These are phyloP conservation scores for Pluvialis apricaria DNA, from an alignment of 2,113 vertebrate species.

Conservation along the genomic window DNA sequence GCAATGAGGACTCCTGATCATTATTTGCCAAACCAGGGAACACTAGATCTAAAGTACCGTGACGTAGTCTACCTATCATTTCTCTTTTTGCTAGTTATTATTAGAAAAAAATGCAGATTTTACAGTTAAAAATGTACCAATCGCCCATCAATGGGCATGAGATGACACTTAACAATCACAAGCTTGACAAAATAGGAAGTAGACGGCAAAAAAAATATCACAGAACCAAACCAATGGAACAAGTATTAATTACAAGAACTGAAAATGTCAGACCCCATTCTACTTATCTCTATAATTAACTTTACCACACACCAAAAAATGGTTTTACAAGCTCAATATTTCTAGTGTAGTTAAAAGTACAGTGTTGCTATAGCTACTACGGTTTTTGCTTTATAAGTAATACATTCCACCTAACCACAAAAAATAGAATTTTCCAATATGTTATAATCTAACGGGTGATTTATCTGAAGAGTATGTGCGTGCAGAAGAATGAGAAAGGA, in stretches of 20 bases:
- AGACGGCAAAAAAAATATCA: slow-evolving; percentile 11
- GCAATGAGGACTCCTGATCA: background rate
- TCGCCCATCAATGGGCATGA: background rate
- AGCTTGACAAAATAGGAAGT: slow-evolving; percentile 27
- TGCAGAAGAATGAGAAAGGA: background rate
- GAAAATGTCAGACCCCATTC: slow-evolving; percentile 50
- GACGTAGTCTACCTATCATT: background rate
- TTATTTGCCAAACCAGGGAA: background rate
- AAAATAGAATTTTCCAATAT: background rate
- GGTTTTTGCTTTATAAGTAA: slow-evolving; percentile 17
- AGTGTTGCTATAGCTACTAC: slow-evolving; percentile 63
- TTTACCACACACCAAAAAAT: background rate
- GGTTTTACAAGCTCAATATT: background rate
- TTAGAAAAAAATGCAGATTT: background rate
- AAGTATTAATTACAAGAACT: slow-evolving; percentile 46
- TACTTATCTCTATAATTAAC: slow-evolving; percentile 28
- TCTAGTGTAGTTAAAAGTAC: background rate
- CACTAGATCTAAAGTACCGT: background rate
- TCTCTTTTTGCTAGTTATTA: background rate
- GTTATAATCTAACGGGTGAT: background rate
- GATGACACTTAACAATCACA: slow-evolving; percentile 10
- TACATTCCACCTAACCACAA: slow-evolving; percentile 21
- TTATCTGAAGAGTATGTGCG: background rate
- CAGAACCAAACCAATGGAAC: slow-evolving; percentile 14
- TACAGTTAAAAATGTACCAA: background rate